A percentile compares a stretch with the other conserved stretches of the same genome.
These are phyloP conservation scores for Colinus virginianus DNA, from an alignment of 2,113 vertebrate genomes.

Conservation along the genomic window DNA sequence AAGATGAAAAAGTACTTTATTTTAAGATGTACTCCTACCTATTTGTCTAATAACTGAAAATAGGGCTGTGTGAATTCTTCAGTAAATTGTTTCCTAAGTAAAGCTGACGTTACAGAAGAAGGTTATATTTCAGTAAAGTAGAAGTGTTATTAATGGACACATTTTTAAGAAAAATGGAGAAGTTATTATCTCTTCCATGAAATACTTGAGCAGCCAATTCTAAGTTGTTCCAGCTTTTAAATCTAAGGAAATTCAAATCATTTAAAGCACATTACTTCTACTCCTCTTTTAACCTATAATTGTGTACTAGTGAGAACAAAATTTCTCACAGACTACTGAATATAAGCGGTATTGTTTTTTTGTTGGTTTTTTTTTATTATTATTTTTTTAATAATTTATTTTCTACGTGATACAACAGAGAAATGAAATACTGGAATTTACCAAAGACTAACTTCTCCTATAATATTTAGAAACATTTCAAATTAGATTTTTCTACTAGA, in stretches of 20 bases:
- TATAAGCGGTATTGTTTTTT: not conserved
- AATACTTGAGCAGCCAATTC: constrained; percentile 54
- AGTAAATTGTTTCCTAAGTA: constrained; percentile 35
- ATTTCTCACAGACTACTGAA: not conserved
- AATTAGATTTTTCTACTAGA: not conserved
- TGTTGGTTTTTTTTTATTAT: too few relatives aligned
- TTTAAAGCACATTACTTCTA: constrained; percentile 1
- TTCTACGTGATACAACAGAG: not conserved
- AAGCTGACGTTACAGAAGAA: constrained; percentile 58
- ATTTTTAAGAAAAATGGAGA: constrained; percentile 64
- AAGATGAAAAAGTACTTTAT: constrained; percentile 8
- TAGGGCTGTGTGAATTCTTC: constrained; percentile 20
- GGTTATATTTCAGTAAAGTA: constrained; percentile 35
- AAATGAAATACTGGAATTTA: not conserved
- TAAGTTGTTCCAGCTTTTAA: constrained; percentile 69
- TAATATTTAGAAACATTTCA: not conserved
- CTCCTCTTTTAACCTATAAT: constrained; percentile 29
- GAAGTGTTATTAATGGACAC: constrained; percentile 41
- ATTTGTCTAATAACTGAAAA: constrained; percentile 35
- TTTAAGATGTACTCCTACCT: constrained; percentile 27
- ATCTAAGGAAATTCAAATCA: constrained; percentile 40
- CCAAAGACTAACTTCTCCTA: not conserved
- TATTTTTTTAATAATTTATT: not conserved
- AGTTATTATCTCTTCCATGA: constrained; percentile 58
- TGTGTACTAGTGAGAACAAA: not conserved